Conservation (phyloP, 2,113 vertebrate species). For the Pyxicephalus adspersus region DNA sequence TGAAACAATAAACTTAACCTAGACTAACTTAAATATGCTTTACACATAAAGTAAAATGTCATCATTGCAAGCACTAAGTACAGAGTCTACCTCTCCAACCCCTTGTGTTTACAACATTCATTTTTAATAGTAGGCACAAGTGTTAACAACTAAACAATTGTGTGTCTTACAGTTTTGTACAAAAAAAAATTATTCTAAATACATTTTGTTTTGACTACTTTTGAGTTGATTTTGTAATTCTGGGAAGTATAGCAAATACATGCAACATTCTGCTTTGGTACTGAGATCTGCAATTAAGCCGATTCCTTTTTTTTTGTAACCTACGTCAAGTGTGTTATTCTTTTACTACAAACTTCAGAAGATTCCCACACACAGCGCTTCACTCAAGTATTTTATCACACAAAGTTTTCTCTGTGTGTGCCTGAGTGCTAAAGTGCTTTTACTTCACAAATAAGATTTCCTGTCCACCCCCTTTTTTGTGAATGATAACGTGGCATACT, state of each 20-base stretch:
- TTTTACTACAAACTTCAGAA: constrained; percentile 19
- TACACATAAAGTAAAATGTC: too few species aligned
- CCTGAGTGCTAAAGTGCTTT: constrained; percentile 21
- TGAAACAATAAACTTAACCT: too few species aligned
- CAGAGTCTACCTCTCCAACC: too few species aligned
- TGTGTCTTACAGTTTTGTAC: not conserved
- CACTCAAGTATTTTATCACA: constrained; percentile 4
- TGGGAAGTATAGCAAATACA: not conserved
- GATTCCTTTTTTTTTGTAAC: not conserved
- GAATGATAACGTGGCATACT: constrained; percentile 47
- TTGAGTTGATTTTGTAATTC: not conserved
- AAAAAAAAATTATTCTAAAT: not conserved
- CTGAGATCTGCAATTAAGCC: not conserved
- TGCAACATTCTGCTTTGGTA: not conserved
- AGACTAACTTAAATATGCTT: too few species aligned
- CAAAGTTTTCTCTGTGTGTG: not conserved
- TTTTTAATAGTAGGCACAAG: too few species aligned
- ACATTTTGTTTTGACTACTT: not conserved
- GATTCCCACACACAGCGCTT: constrained; percentile 19
- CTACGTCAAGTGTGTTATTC: constrained; percentile 7
- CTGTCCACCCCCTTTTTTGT: not conserved
- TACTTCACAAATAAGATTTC: not conserved
- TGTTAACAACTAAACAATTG: too few species aligned
- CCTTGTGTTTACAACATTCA: too few species aligned
- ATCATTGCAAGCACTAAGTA: too few species aligned